Conservation (phyloP, 2,888 invertebrate genomes). For the Unio pictorum region DNA sequence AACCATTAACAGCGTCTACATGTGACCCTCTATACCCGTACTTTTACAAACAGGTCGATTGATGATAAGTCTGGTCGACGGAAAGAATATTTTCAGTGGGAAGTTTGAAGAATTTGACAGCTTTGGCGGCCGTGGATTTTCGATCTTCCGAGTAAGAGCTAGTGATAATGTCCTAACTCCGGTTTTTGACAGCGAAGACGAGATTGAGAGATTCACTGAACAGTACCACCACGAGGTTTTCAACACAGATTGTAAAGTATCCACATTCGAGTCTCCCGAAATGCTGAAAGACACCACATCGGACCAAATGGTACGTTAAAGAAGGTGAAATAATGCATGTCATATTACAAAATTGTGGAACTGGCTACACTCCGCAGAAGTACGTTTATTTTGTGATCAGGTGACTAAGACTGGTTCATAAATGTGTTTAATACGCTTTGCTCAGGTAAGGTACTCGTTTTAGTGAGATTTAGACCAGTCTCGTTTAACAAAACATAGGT, state of each 20-base stretch:
- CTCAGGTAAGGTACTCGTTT: no score
- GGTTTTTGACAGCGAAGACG: slow-evolving; percentile 37
- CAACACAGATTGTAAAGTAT: slow-evolving; percentile 37
- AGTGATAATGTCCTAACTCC: slow-evolving; percentile 14
- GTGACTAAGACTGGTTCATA: no score
- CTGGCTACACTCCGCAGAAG: no score
- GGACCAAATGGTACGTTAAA: slow-evolving; percentile 28
- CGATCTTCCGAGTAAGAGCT: slow-evolving; percentile 37
- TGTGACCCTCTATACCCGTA: not conserved
- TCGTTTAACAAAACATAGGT: no score
- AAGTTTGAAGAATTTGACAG: slow-evolving; percentile 22
- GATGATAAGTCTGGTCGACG: slow-evolving; percentile 33
- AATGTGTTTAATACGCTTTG: no score
- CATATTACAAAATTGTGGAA: not conserved
- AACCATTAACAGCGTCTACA: not conserved
- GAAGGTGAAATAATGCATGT: not conserved
- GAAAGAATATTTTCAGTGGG: slow-evolving; percentile 18
- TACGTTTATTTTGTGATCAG: no score
- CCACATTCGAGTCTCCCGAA: slow-evolving; percentile 35
- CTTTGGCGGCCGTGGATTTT: slow-evolving; percentile 49
- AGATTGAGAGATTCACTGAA: slow-evolving; percentile 38
- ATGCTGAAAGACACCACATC: slow-evolving; percentile 37
- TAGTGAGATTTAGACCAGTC: no score
- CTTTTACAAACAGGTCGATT: slow-evolving; percentile 27
- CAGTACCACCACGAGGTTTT: slow-evolving; percentile 31